A percentile compares a stretch with the other conserved stretches of the same genome.
These are phyloP conservation scores for Octodonta nipae DNA, from an alignment of 2,888 invertebrate species.

Conservation along the genomic window DNA sequence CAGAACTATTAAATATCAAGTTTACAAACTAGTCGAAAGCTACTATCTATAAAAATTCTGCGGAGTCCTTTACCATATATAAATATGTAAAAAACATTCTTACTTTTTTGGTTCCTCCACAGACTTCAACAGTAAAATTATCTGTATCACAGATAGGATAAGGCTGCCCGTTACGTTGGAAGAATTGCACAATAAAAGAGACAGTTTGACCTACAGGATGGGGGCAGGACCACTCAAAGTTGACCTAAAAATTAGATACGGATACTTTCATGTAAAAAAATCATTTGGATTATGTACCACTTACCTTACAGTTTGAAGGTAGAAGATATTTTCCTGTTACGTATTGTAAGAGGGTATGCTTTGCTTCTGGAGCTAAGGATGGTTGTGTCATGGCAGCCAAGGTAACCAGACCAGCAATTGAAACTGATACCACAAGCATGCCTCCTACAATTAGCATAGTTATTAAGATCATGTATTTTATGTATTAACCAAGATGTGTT, in stretches of 20 bases:
- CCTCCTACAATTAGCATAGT: conserved; percentile 44
- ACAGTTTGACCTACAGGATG: conserved; percentile 80
- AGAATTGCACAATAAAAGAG: conserved; percentile 82
- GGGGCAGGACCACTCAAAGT: conserved; percentile 86
- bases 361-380: conserved; percentile 77
- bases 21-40: too few relatives aligned
- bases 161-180: conserved; percentile 83
- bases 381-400: conserved; percentile 85
- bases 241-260: conserved; percentile 38
- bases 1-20: too few relatives aligned
- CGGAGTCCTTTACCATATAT: too few relatives aligned
- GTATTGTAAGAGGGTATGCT: conserved; percentile 77
- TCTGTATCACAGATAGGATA: conserved; percentile 91
- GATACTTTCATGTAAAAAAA: not conserved
- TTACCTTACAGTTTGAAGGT: conserved; percentile 65
- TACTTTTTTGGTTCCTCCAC: conserved; percentile 69
- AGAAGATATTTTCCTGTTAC: conserved; percentile 84
- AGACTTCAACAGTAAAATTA: conserved; percentile 75
- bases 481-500: too few relatives aligned
- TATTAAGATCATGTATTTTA: not conserved
- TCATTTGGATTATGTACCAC: not conserved
- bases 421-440: conserved; percentile 80
- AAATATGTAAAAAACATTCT: not conserved
- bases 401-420: conserved; percentile 77
- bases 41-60: too few relatives aligned